Evolutionary conservation across 2,113 vertebrate species (phyloP).

Genomic region (Neopipo cinnamomea): DNA sequence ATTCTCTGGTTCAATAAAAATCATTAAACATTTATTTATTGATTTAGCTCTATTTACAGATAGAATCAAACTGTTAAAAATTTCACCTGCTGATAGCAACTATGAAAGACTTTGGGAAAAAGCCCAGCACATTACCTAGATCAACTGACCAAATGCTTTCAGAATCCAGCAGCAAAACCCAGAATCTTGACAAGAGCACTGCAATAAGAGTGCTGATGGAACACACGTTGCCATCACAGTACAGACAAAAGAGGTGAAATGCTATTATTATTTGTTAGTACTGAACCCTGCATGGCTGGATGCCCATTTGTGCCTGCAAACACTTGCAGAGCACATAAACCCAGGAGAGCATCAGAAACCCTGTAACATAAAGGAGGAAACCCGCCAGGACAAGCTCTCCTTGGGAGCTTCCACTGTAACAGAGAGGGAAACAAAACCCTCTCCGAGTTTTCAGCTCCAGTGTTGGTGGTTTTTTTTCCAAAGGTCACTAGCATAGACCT

Average conservation of each 20-base stretch:
- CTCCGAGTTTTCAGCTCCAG: background rate
- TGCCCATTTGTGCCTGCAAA: background rate
- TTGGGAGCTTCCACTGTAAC: background rate
- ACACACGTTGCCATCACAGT: background rate
- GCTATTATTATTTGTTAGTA: background rate
- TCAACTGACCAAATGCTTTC: constrained; percentile 15
- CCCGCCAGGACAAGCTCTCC: background rate
- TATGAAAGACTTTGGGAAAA: background rate
- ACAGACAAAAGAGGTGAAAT: background rate
- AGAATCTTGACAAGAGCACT: background rate
- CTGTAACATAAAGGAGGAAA: background rate
- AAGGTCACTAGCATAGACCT: background rate
- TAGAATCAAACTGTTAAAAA: background rate
- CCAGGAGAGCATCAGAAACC: background rate
- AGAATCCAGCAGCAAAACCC: background rate
- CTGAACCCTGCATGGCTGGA: background rate
- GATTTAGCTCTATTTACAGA: background rate
- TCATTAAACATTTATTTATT: background rate
- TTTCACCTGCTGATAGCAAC: background rate
- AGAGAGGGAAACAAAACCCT: background rate
- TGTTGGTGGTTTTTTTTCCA: background rate
- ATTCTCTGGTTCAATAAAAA: background rate
- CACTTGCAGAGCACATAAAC: background rate
- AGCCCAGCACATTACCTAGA: background rate
- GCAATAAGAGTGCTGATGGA: background rate